phyloP scores from a whole-genome alignment of 2,888 invertebrate species.

The Brenthis ino region DNA sequence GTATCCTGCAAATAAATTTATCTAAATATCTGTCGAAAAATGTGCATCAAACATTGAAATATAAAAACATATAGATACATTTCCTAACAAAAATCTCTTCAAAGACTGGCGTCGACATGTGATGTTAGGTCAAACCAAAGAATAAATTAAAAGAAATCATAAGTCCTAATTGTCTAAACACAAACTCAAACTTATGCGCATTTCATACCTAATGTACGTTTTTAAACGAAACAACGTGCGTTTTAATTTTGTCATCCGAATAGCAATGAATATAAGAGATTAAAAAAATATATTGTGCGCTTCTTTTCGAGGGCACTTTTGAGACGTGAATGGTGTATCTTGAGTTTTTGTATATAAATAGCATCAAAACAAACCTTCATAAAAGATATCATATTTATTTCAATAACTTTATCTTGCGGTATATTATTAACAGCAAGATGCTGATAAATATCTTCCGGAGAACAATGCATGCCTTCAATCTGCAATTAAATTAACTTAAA shows the following conservation, averaged over 20 bases:
- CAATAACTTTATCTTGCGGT: slow-evolving; percentile 58
- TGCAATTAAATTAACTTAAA: slow-evolving; percentile 36
- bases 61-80: not conserved
- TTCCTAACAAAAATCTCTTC: not conserved
- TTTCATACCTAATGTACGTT: too few relatives aligned
- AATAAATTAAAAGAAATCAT: too few relatives aligned
- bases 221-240: too few relatives aligned
- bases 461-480: slow-evolving; percentile 62
- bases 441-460: slow-evolving; percentile 55
- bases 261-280: too few relatives aligned
- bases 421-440: slow-evolving; percentile 56
- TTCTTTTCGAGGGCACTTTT: too few relatives aligned
- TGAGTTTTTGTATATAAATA: too few relatives aligned
- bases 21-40: not conserved
- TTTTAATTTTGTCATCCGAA: too few relatives aligned
- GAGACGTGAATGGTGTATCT: too few relatives aligned
- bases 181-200: too few relatives aligned
- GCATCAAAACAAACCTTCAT: slow-evolving; percentile 51
- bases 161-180: too few relatives aligned
- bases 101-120: not conserved
- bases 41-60: not conserved
- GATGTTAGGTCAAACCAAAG: too few relatives aligned
- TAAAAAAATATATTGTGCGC: too few relatives aligned
- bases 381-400: slow-evolving; percentile 67
- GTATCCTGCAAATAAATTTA: slow-evolving; percentile 51